Percentiles rank a stretch among this genome's conserved stretches.
These are phyloP conservation scores for Odontamblyopus rebecca DNA, from an alignment of 2,797 vertebrate genomes.

Conservation along the genomic window DNA sequence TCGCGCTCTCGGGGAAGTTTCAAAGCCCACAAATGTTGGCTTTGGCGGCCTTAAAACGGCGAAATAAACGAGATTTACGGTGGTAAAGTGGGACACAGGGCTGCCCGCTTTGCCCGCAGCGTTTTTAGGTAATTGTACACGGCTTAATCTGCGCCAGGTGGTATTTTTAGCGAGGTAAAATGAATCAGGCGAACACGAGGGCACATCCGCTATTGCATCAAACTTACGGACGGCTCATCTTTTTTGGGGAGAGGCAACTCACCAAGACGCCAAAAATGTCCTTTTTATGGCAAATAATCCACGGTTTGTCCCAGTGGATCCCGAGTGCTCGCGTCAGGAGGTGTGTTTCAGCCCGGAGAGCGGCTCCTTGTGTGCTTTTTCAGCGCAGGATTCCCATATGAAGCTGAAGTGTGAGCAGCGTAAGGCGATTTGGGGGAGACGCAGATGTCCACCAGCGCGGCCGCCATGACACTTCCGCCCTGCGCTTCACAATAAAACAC, in stretches of 20 bases:
- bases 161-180: slow-evolving; percentile 1
- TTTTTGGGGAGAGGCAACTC: slow-evolving; percentile 64
- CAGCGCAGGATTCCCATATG: slow-evolving; percentile 38
- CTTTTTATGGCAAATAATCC: slow-evolving; percentile 3
- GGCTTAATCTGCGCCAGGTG: slow-evolving; percentile 9
- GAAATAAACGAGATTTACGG: background rate
- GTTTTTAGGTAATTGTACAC: background rate
- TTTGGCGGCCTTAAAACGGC: background rate
- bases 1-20: slow-evolving; percentile 29
- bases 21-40: slow-evolving; percentile 6
- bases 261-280: slow-evolving; percentile 48
- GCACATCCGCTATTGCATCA: slow-evolving; percentile 61
- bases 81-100: background rate
- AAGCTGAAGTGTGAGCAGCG: slow-evolving; percentile 50
- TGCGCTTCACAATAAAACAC: slow-evolving; percentile 24
- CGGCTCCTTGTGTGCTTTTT: slow-evolving; percentile 9
- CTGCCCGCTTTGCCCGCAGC: rapidly evolving
- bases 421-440: slow-evolving; percentile 65
- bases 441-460: slow-evolving; percentile 20
- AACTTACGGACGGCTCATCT: slow-evolving; percentile 62
- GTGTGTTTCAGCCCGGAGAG: background rate
- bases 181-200: slow-evolving; percentile 52
- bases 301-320: background rate
- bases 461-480: slow-evolving; percentile 19
- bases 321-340: slow-evolving; percentile 4